phyloP scores from a whole-genome alignment of 2,797 vertebrate genomes.

The Capromys pilorides region DNA sequence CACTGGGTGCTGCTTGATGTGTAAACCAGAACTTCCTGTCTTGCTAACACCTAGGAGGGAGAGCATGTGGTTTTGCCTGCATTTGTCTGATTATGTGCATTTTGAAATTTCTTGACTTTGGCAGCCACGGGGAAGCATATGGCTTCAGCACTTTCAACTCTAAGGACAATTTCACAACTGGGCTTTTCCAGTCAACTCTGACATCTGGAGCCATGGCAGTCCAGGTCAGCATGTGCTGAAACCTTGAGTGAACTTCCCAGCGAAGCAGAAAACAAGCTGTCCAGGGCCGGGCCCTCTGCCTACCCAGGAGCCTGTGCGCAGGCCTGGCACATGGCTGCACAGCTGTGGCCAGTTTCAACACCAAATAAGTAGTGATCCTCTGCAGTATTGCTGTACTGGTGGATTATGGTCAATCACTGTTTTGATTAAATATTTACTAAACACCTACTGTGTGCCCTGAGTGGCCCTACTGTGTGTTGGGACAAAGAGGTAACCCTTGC shows the following conservation, averaged over 20 bases:
- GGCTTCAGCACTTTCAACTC: slow-evolving; percentile 55
- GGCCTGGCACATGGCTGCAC: background rate
- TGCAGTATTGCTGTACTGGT: background rate
- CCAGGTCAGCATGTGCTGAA: slow-evolving; percentile 1
- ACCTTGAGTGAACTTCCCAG: background rate
- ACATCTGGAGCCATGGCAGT: slow-evolving; percentile 60
- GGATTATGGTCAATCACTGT: slow-evolving; percentile 18
- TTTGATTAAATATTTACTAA: slow-evolving; percentile 18
- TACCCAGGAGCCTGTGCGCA: background rate
- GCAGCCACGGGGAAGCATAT: background rate
- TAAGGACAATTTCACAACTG: background rate
- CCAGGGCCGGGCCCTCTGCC: background rate
- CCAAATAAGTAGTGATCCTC: background rate
- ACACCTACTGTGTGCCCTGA: background rate
- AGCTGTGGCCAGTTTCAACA: background rate
- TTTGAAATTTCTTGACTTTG: slow-evolving; percentile 70
- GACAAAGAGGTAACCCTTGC: background rate
- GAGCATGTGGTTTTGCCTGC: slow-evolving; percentile 1
- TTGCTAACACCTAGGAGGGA: slow-evolving; percentile 29
- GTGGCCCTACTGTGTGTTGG: background rate
- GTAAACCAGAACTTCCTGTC: background rate
- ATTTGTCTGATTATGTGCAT: slow-evolving; percentile 46
- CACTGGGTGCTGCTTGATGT: slow-evolving; percentile 37
- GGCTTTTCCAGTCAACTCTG: slow-evolving; percentile 35
- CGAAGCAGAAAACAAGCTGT: slow-evolving; percentile 40